These are phyloP conservation scores for Silurus aristotelis DNA, from an alignment of 2,797 vertebrate species.

Conservation along the genomic window DNA sequence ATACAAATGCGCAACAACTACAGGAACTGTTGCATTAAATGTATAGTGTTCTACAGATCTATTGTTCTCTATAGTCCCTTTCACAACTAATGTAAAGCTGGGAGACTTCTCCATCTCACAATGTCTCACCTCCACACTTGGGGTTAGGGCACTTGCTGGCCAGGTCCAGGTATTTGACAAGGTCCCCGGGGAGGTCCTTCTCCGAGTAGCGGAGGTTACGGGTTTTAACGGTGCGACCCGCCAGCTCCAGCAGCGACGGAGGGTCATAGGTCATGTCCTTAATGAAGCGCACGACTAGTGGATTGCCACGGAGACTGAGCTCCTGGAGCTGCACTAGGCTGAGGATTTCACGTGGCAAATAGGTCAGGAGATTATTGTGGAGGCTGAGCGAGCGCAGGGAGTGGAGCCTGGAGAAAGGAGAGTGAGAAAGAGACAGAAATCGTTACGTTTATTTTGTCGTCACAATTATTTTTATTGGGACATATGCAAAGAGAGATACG, in stretches of 20 bases:
- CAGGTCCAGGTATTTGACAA: slow-evolving; percentile 86
- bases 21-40: no score
- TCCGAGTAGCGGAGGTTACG: slow-evolving; percentile 83
- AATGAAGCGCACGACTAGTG: slow-evolving; percentile 94
- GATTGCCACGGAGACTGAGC: slow-evolving; percentile 96
- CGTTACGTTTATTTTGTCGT: no score
- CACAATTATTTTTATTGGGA: not conserved
- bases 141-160: slow-evolving; percentile 99
- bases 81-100: not conserved
- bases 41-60: no score
- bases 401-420: slow-evolving; percentile 77
- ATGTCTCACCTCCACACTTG: slow-evolving; percentile 88
- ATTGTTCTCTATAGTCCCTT: not conserved
- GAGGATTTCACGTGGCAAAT: slow-evolving; percentile 95
- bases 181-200: slow-evolving; percentile 82
- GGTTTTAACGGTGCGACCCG: slow-evolving; percentile 89
- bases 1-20: not conserved
- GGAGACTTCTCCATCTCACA: not conserved
- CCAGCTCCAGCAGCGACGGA: slow-evolving; percentile 90
- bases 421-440: not conserved
- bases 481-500: not conserved
- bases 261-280: slow-evolving; percentile 95
- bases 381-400: slow-evolving; percentile 94
- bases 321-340: slow-evolving; percentile 92
- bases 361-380: slow-evolving; percentile 95